These are phyloP conservation scores for Aspiorhynchus laticeps DNA, from an alignment of 2,113 vertebrate species.

Conservation along the genomic window DNA sequence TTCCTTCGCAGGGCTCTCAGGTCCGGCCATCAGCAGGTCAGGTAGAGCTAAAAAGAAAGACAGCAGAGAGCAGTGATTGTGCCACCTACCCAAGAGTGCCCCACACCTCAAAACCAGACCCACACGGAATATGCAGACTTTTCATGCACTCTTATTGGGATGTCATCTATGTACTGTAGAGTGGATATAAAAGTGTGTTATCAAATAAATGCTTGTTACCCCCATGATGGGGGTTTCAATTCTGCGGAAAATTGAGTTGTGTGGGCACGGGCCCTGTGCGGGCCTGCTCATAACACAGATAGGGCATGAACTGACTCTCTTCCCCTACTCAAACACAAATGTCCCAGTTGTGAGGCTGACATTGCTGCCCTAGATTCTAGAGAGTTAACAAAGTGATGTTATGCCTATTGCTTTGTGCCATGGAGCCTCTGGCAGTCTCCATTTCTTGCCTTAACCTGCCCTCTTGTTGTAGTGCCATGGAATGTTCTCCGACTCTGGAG, in stretches of 20 bases:
- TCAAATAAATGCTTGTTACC: background rate
- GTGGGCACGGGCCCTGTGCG: too few relatives aligned
- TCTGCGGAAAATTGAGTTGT: background rate
- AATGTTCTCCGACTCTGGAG: background rate
- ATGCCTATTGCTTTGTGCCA: background rate
- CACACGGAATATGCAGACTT: background rate
- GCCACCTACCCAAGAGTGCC: background rate
- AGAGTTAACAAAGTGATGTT: background rate
- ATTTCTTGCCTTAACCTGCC: slow-evolving; percentile 26
- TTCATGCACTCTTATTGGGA: background rate
- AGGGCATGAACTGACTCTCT: background rate
- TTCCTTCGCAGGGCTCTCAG: background rate
- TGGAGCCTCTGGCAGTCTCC: background rate
- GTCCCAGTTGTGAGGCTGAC: background rate
- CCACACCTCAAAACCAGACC: background rate
- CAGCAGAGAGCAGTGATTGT: slow-evolving; percentile 23
- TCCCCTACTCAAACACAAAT: background rate
- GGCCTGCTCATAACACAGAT: background rate
- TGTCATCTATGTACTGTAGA: background rate
- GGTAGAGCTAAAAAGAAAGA: background rate
- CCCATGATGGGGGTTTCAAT: background rate
- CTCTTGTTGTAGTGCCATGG: slow-evolving; percentile 23
- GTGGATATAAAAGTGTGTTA: background rate
- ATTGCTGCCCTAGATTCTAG: background rate
- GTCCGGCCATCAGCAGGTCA: slow-evolving; percentile 14